phyloP scores from a whole-genome alignment of 2,113 vertebrate genomes.

The Mohoua ochrocephala region DNA sequence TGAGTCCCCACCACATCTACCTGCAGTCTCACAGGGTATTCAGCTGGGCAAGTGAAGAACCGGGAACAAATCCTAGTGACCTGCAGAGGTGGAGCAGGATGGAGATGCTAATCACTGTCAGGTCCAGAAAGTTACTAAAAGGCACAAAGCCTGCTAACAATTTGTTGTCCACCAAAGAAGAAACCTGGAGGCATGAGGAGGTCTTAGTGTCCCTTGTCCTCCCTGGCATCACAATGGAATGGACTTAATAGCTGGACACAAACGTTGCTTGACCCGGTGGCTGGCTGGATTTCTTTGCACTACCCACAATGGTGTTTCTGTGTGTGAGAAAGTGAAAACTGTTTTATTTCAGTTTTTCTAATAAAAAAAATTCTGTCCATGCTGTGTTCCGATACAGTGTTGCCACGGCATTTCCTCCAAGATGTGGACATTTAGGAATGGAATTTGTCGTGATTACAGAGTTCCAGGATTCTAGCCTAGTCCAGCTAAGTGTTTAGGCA shows the following conservation, averaged over 20 bases:
- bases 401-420: neutral
- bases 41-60: neutral
- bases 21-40: neutral
- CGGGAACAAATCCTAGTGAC: too few relatives aligned
- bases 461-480: neutral
- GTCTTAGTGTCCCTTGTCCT: neutral
- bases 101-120: too few relatives aligned
- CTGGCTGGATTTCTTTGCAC: neutral
- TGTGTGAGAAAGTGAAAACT: neutral
- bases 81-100: neutral
- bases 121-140: neutral
- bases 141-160: fast-evolving
- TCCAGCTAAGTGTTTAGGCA: neutral
- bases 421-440: neutral
- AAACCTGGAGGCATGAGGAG: neutral
- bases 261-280: neutral
- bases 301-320: neutral
- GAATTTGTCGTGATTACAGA: neutral
- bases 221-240: too few relatives aligned
- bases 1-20: fast-evolving
- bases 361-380: neutral
- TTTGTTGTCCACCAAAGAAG: neutral
- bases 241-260: neutral
- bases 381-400: neutral
- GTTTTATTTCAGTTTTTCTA: neutral